Evolutionary conservation across 2,797 vertebrate genomes (phyloP).

Genomic region (Chiroxiphia lanceolata): DNA sequence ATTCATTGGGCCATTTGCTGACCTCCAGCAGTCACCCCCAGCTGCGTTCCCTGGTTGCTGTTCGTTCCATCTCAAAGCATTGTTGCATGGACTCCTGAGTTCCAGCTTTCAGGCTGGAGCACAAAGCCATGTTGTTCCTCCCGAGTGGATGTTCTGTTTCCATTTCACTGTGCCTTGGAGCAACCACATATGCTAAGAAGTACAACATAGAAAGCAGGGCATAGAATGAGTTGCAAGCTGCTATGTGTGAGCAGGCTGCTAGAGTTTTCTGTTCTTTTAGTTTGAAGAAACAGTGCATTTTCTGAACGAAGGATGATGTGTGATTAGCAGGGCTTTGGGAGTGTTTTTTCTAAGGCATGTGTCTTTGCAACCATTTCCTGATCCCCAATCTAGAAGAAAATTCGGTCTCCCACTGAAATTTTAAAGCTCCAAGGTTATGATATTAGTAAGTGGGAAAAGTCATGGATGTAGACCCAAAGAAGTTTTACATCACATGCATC

Average conservation of each 20-base stretch:
- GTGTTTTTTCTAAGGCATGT: neutral
- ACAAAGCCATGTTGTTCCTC: conserved; percentile 4
- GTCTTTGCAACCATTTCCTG: conserved; percentile 5
- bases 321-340: conserved; percentile 19
- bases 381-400: neutral
- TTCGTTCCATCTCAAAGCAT: conserved; percentile 56
- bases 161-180: conserved; percentile 66
- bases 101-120: conserved; percentile 64
- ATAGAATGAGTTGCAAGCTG: neutral
- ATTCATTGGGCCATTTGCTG: conserved; percentile 36
- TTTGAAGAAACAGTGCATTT: conserved; percentile 40
- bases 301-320: neutral
- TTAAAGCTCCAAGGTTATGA: neutral
- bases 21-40: conserved; percentile 23
- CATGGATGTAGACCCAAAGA: neutral
- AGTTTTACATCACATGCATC: neutral
- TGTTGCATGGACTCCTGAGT: conserved; percentile 70
- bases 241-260: conserved; percentile 59
- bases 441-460: neutral
- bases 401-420: neutral
- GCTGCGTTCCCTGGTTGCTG: conserved; percentile 61
- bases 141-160: conserved; percentile 32
- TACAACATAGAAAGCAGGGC: neutral
- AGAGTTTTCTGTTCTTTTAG: conserved; percentile 9
- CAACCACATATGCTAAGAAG: neutral